Conservation (phyloP, 2,113 vertebrate genomes). For the Tretioscincus oriximinensis region DNA sequence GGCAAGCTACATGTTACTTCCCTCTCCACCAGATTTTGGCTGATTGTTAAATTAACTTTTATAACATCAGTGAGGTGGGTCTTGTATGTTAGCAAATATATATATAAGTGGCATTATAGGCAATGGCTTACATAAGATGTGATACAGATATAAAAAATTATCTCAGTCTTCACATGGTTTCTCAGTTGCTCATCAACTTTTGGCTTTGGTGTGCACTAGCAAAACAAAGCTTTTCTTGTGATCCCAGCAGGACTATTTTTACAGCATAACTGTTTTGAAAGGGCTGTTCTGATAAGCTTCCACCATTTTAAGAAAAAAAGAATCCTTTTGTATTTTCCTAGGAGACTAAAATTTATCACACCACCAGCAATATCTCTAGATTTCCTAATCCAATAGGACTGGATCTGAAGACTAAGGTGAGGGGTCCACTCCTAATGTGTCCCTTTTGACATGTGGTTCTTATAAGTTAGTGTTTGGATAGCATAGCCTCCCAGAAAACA, state of each 20-base stretch:
- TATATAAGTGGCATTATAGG: no score
- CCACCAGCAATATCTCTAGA: background rate
- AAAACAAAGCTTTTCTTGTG: conserved; percentile 68
- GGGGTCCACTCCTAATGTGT: no score
- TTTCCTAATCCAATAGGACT: background rate
- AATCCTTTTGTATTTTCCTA: conserved; percentile 37
- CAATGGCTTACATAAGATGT: conserved; percentile 8
- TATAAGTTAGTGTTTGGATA: no score
- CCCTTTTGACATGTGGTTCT: no score
- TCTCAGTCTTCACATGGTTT: conserved; percentile 35
- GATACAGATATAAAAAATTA: background rate
- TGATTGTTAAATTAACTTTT: conserved; percentile 18
- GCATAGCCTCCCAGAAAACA: no score
- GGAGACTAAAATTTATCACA: conserved; percentile 27
- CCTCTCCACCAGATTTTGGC: conserved; percentile 8
- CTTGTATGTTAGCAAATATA: no score
- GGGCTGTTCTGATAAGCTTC: conserved; percentile 39
- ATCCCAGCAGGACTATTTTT: conserved; percentile 58
- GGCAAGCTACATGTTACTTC: conserved; percentile 31
- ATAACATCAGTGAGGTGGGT: conserved; percentile 16
- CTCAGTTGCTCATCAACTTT: conserved; percentile 55
- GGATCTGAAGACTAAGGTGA: no score
- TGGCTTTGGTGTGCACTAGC: conserved; percentile 38
- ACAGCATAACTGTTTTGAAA: conserved; percentile 60
- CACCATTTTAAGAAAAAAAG: conserved; percentile 44